Conservation (phyloP, 2,797 vertebrate genomes). For the Euphonia xanthogaster region DNA sequence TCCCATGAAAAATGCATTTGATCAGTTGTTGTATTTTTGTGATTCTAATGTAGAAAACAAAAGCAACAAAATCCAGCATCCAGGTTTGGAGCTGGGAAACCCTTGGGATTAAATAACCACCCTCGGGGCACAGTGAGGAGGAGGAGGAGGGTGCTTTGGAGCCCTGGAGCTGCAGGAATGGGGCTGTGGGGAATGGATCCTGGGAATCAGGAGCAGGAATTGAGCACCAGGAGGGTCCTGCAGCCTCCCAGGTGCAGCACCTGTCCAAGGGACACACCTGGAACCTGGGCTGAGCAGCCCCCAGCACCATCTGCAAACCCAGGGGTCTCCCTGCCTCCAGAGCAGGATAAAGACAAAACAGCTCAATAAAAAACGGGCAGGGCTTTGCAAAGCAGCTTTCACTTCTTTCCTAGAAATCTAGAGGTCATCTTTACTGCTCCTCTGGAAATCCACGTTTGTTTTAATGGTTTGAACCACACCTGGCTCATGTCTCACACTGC, state of each 20-base stretch:
- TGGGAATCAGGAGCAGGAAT: not conserved
- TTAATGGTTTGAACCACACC: not conserved
- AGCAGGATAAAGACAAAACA: not conserved
- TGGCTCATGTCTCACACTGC: not conserved
- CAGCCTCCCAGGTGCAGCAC: not conserved
- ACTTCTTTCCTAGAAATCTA: not conserved
- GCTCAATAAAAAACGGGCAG: not conserved
- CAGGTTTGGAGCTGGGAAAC: not conserved
- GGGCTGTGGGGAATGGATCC: not conserved
- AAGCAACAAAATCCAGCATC: not conserved
- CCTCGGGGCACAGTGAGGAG: not conserved
- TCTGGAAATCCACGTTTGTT: not conserved
- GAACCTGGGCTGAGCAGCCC: not conserved
- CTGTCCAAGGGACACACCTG: not conserved
- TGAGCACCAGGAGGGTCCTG: not conserved
- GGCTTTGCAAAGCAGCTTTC: not conserved
- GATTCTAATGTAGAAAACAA: not conserved
- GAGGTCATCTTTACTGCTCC: not conserved
- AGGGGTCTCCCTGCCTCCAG: not conserved
- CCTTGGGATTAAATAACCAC: not conserved
- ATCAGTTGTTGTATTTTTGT: not conserved
- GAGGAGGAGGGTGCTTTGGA: not conserved
- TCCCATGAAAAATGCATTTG: not conserved
- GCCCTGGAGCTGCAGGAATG: not conserved
- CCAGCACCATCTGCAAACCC: fast-evolving